Conservation (phyloP, 1,140 invertebrate species). For the Conus ventricosus region DNA sequence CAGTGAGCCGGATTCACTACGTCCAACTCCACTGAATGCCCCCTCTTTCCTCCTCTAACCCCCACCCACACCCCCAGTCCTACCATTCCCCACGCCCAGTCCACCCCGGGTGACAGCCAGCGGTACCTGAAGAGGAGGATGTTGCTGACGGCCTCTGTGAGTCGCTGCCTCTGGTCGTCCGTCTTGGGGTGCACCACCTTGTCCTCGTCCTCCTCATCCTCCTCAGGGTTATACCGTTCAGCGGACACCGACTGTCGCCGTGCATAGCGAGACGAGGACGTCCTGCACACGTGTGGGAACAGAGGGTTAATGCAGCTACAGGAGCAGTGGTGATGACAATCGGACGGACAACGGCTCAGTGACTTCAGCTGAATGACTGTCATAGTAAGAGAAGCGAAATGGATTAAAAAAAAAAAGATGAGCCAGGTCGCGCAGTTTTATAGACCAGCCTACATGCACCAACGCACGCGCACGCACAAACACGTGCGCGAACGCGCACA, state of each 20-base stretch:
- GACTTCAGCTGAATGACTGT: not conserved
- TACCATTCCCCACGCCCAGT: too few relatives aligned
- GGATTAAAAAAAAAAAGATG: too few relatives aligned
- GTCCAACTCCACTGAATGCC: too few relatives aligned
- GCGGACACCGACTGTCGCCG: conserved; percentile 77
- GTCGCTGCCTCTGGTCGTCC: conserved; percentile 88
- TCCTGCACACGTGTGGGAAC: too few relatives aligned
- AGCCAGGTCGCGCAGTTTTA: too few relatives aligned
- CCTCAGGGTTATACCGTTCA: conserved; percentile 95
- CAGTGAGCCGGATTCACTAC: too few relatives aligned
- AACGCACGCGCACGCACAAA: not conserved
- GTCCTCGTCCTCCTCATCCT: conserved; percentile 90
- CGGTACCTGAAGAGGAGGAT: conserved; percentile 90
- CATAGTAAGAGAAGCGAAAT: not conserved
- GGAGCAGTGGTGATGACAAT: not conserved
- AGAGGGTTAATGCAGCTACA: too few relatives aligned
- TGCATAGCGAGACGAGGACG: conserved; percentile 40
- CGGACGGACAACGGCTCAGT: not conserved
- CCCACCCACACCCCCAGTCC: too few relatives aligned
- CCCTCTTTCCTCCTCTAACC: too few relatives aligned
- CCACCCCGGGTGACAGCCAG: too few relatives aligned
- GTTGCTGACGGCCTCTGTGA: conserved; percentile 92
- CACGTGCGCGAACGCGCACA: not conserved
- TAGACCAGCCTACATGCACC: not conserved
- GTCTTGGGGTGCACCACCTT: conserved; percentile 62